These are phyloP conservation scores for Etheostoma perlongum DNA, from an alignment of 2,797 vertebrate genomes.

Conservation along the genomic window DNA sequence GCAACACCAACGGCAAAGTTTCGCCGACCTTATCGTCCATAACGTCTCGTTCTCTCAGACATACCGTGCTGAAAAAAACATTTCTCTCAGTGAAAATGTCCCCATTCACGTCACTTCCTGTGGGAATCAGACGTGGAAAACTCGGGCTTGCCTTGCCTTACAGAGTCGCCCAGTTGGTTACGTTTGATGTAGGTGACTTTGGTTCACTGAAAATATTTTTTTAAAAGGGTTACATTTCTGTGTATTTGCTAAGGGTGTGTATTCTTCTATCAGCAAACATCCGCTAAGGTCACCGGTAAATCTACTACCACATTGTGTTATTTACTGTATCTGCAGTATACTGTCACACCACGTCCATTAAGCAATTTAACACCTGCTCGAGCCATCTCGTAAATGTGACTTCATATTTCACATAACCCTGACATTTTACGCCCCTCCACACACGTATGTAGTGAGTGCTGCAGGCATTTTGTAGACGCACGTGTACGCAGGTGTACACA, in stretches of 20 bases:
- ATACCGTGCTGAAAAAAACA: no score
- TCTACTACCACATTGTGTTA: conserved; percentile 1
- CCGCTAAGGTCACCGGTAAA: conserved; percentile 12
- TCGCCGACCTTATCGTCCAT: no score
- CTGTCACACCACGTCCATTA: conserved; percentile 15
- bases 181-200: no score
- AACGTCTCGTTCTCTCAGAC: no score
- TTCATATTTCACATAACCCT: conserved; percentile 1
- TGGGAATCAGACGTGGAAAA: no score
- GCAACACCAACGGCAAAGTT: no score
- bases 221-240: not conserved
- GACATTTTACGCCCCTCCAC: conserved; percentile 44
- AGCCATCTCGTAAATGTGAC: conserved; percentile 24
- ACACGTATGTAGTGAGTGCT: no score
- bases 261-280: not conserved
- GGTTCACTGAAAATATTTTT: no score
- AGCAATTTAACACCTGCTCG: not conserved
- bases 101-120: no score
- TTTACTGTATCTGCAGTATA: conserved; percentile 22
- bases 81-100: no score
- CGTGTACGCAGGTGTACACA: not conserved
- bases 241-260: not conserved
- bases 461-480: not conserved
- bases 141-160: no score
- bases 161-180: no score